Evolutionary conservation across 2,888 invertebrate species (phyloP).

Genomic region (Fissipunctia ypsillon): DNA sequence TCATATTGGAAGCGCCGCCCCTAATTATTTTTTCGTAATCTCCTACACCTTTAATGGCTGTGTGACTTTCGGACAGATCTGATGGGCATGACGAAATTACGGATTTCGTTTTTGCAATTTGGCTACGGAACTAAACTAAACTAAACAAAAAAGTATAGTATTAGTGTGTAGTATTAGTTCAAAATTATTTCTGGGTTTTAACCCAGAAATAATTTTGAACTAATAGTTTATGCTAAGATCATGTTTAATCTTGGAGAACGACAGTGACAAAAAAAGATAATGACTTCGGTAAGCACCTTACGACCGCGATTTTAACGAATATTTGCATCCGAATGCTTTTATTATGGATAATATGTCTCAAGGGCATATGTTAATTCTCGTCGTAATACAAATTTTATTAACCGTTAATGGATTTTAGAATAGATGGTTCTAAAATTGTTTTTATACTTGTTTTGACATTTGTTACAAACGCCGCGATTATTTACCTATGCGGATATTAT

Average conservation of each 20-base stretch:
- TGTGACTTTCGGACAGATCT: background rate
- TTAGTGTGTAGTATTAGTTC: no score
- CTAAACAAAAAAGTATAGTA: no score
- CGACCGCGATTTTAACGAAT: background rate
- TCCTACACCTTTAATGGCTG: background rate
- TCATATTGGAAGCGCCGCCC: background rate
- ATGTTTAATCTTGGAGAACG: background rate
- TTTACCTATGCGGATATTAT: no score
- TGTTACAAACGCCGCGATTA: background rate
- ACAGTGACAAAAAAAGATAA: background rate
- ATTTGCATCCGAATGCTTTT: background rate
- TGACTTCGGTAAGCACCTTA: background rate
- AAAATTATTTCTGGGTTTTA: no score
- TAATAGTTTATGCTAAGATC: slow-evolving; percentile 8
- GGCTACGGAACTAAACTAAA: no score
- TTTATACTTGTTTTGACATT: background rate
- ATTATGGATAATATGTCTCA: slow-evolving; percentile 1
- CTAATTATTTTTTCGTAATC: background rate
- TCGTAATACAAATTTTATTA: background rate
- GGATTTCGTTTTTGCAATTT: background rate
- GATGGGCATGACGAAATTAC: background rate
- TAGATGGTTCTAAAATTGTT: background rate
- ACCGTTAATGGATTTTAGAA: no score
- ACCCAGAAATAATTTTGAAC: background rate
- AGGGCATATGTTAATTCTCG: background rate